These are phyloP conservation scores for Strix aluco DNA, from an alignment of 2,113 vertebrate species.

Conservation along the genomic window DNA sequence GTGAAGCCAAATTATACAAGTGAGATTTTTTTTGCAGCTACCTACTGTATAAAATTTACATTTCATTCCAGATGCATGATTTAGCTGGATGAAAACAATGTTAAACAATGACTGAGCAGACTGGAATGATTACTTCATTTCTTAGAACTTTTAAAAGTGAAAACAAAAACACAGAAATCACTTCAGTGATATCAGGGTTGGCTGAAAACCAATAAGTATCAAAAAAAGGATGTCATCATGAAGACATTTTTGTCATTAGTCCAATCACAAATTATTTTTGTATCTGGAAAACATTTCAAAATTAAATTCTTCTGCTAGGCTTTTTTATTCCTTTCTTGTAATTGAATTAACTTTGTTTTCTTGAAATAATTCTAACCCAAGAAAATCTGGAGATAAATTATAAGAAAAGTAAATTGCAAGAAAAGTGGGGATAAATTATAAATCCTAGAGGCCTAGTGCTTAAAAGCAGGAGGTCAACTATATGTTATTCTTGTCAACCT, in stretches of 20 bases:
- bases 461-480: not conserved
- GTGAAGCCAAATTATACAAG: not conserved
- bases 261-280: not conserved
- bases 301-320: not conserved
- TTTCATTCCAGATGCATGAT: not conserved
- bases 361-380: not conserved
- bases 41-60: not conserved
- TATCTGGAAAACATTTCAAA: not conserved
- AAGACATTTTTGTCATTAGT: not conserved
- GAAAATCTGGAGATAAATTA: not conserved
- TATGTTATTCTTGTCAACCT: not conserved
- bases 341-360: not conserved
- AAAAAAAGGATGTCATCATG: not conserved
- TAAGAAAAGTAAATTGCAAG: not conserved
- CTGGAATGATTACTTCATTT: slow-evolving; percentile 14
- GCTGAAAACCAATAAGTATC: not conserved
- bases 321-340: not conserved
- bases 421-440: not conserved
- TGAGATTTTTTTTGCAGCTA: not conserved
- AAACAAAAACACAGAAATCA: not conserved
- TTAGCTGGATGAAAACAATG: not conserved
- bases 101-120: not conserved
- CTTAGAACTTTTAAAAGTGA: not conserved
- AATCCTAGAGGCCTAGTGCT: not conserved
- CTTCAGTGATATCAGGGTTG: not conserved